Percentiles rank a stretch among this genome's conserved stretches.
Conservation (phyloP, 2,888 invertebrate species). For the Caenorhabditis panamensis region DNA sequence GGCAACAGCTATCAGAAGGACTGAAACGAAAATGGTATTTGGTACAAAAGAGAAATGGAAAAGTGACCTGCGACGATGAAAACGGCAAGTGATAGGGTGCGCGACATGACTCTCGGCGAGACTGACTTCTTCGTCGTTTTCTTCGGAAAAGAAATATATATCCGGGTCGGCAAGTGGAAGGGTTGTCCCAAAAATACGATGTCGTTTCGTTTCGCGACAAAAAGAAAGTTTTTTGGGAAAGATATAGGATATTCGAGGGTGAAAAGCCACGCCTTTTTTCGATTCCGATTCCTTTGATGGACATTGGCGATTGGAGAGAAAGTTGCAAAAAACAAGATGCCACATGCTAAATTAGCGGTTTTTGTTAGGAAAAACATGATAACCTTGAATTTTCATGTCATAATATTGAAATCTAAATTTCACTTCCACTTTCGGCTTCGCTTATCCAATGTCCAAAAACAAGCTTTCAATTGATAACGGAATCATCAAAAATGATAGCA, state of each 20-base stretch:
- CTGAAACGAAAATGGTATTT: constrained; percentile 2
- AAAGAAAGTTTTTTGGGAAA: constrained; percentile 47
- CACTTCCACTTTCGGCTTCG: background rate
- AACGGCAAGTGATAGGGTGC: constrained; percentile 53
- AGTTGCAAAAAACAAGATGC: constrained; percentile 57
- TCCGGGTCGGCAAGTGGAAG: constrained; percentile 60
- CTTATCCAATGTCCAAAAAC: background rate
- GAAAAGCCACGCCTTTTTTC: constrained; percentile 62
- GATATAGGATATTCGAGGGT: constrained; percentile 53
- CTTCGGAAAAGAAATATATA: constrained; percentile 40
- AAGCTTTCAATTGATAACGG: background rate
- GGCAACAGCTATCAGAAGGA: constrained; percentile 6
- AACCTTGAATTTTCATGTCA: constrained; percentile 41
- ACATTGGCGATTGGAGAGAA: constrained; percentile 37
- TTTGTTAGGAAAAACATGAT: constrained; percentile 27
- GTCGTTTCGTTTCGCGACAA: constrained; percentile 47
- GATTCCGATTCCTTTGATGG: constrained; percentile 44
- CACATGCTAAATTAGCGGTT: constrained; percentile 10
- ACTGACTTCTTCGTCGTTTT: constrained; percentile 30
- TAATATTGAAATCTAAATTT: background rate
- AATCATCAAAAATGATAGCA: background rate
- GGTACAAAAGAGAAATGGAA: constrained; percentile 12
- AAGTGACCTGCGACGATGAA: constrained; percentile 53
- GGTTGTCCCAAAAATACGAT: constrained; percentile 58
- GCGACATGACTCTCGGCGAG: constrained; percentile 43